phyloP scores from a whole-genome alignment of 2,113 vertebrate species.

The Rhinichthys klamathensis region DNA sequence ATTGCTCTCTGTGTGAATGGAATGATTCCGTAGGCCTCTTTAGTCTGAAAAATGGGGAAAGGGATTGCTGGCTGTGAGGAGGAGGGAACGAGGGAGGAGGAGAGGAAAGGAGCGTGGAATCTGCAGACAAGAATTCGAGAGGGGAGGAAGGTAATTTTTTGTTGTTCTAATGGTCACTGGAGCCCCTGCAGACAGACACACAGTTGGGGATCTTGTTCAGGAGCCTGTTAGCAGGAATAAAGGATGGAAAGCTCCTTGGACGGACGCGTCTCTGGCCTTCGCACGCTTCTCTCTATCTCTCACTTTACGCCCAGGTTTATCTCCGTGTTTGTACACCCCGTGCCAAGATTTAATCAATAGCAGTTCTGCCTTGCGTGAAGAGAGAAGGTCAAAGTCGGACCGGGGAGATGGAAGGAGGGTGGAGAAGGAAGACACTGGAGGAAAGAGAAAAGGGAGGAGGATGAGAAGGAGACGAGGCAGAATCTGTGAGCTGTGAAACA shows the following conservation, averaged over 20 bases:
- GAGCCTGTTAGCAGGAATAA: slow-evolving; percentile 62
- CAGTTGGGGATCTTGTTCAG: slow-evolving; percentile 58
- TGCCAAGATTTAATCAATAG: slow-evolving; percentile 83
- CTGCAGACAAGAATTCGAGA: slow-evolving; percentile 4
- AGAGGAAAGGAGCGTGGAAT: slow-evolving; percentile 7
- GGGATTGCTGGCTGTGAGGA: slow-evolving; percentile 23
- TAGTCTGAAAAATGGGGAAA: slow-evolving; percentile 38
- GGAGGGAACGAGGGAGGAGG: not conserved
- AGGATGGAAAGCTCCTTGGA: slow-evolving; percentile 52
- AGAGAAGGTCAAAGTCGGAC: slow-evolving; percentile 76
- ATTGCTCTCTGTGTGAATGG: slow-evolving; percentile 38
- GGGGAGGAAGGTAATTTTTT: slow-evolving; percentile 51
- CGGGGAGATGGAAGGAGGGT: slow-evolving; percentile 48
- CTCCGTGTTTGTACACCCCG: slow-evolving; percentile 79
- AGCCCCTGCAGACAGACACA: slow-evolving; percentile 42
- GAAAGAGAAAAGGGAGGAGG: slow-evolving; percentile 5
- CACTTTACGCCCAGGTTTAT: slow-evolving; percentile 71
- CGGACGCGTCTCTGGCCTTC: slow-evolving; percentile 15
- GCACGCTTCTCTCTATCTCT: slow-evolving; percentile 36
- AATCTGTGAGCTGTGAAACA: slow-evolving; percentile 28
- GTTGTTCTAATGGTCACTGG: slow-evolving; percentile 58
- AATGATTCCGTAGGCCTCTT: slow-evolving; percentile 2
- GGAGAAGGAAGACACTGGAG: slow-evolving; percentile 14
- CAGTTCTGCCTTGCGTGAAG: slow-evolving; percentile 76
- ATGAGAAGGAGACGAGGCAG: slow-evolving; percentile 36